Evolutionary conservation across 2,113 vertebrate species (phyloP).

Genomic region (Hypomesus transpacificus): DNA sequence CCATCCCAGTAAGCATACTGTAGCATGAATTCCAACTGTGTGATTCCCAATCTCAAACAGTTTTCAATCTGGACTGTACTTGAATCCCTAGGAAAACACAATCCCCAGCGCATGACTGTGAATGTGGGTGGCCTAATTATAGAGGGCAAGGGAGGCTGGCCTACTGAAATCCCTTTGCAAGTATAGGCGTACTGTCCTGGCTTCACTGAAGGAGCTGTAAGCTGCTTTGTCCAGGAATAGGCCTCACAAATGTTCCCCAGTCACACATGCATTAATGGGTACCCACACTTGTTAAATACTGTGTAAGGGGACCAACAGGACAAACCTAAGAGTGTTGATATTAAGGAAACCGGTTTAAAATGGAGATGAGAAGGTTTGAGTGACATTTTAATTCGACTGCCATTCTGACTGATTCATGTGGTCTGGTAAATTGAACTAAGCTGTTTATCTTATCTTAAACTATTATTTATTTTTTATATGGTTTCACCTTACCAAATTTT

Average conservation of each 20-base stretch:
- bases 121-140: constrained; percentile 75
- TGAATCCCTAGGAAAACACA: constrained; percentile 38
- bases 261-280: constrained; percentile 18
- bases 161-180: constrained; percentile 60
- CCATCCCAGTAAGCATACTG: not conserved
- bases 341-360: too few relatives aligned
- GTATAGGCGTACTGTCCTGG: constrained; percentile 52
- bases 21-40: constrained; percentile 9
- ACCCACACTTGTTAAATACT: not conserved
- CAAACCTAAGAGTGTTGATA: not conserved
- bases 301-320: not conserved
- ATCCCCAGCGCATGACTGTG: constrained; percentile 52
- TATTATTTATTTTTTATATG: too few relatives aligned
- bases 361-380: too few relatives aligned
- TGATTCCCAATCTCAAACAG: constrained; percentile 9
- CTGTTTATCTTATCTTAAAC: too few relatives aligned
- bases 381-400: too few relatives aligned
- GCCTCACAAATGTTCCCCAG: constrained; percentile 18
- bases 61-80: constrained; percentile 32
- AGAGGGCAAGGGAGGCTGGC: constrained; percentile 45
- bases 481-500: too few relatives aligned
- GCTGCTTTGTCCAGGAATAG: constrained; percentile 46
- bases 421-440: too few relatives aligned
- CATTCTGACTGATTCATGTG: too few relatives aligned
- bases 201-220: constrained; percentile 57